Evolutionary conservation across 2,888 invertebrate species (phyloP).

Genomic region (Erebia palarica): DNA sequence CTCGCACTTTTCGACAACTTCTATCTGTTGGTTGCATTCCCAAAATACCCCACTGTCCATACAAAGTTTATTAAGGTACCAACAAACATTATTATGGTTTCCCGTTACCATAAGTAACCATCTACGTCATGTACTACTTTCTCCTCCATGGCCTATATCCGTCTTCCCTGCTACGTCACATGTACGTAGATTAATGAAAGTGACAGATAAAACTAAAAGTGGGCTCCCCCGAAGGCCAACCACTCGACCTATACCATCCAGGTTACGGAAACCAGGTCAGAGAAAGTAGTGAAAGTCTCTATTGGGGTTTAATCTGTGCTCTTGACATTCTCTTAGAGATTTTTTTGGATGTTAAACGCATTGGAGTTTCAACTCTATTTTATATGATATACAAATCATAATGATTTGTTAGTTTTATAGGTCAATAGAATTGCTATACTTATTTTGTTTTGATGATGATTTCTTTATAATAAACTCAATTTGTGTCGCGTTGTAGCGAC

Average conservation of each 20-base stretch:
- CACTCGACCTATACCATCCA: slow-evolving; percentile 67
- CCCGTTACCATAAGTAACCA: background rate
- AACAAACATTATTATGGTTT: background rate
- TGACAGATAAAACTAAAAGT: slow-evolving; percentile 75
- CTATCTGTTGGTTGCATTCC: background rate
- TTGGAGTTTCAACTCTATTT: slow-evolving; percentile 25
- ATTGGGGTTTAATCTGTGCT: slow-evolving; percentile 71
- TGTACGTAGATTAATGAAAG: slow-evolving; percentile 71
- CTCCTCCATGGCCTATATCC: slow-evolving; percentile 46
- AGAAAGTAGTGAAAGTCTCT: slow-evolving; percentile 76
- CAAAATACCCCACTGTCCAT: background rate
- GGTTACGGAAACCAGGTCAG: slow-evolving; percentile 59
- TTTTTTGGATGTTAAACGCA: slow-evolving; percentile 33
- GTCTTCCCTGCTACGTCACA: slow-evolving; percentile 58
- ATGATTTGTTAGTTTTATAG: slow-evolving; percentile 25
- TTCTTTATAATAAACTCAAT: slow-evolving; percentile 40
- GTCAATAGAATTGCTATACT: slow-evolving; percentile 30
- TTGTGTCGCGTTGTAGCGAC: slow-evolving; percentile 29
- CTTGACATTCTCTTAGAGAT: slow-evolving; percentile 63
- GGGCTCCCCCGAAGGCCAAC: slow-evolving; percentile 68
- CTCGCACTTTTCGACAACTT: no score
- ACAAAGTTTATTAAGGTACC: no score
- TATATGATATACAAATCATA: slow-evolving; percentile 9
- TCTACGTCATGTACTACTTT: background rate
- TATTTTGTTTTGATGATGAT: slow-evolving; percentile 39